Conservation (phyloP, 53 echinoderm and acorn worm species). For the Echinometra lucunter region DNA sequence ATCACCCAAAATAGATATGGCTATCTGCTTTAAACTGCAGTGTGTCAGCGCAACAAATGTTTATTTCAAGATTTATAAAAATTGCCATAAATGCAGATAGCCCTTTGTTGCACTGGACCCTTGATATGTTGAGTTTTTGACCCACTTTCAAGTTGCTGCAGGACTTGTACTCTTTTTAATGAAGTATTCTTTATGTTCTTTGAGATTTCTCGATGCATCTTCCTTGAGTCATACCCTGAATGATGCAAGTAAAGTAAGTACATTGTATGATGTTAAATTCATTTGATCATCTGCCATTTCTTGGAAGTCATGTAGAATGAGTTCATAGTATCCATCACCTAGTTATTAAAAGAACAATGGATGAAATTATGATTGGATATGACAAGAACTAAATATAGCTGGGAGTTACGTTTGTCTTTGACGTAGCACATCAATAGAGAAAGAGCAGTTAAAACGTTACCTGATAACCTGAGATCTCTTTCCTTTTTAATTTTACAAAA, state of each 20-base stretch:
- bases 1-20: no score
- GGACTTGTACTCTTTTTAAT: neutral
- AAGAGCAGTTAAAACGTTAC: neutral
- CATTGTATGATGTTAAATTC: neutral
- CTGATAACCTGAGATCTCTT: no score
- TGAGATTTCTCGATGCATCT: neutral
- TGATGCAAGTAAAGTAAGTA: neutral
- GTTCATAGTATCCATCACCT: neutral
- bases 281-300: neutral
- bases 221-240: neutral
- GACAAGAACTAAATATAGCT: neutral
- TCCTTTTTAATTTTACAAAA: no score
- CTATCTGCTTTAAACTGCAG: no score
- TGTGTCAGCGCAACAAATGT: no score
- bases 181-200: neutral
- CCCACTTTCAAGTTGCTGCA: neutral
- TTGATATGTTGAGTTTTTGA: no score
- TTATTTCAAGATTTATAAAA: no score
- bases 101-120: no score
- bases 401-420: neutral
- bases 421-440: neutral
- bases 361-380: neutral
- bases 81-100: no score
- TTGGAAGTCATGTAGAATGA: neutral
- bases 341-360: neutral